Evolutionary conservation across 2,113 vertebrate species (phyloP).

Genomic region (Datnioides undecimradiatus): DNA sequence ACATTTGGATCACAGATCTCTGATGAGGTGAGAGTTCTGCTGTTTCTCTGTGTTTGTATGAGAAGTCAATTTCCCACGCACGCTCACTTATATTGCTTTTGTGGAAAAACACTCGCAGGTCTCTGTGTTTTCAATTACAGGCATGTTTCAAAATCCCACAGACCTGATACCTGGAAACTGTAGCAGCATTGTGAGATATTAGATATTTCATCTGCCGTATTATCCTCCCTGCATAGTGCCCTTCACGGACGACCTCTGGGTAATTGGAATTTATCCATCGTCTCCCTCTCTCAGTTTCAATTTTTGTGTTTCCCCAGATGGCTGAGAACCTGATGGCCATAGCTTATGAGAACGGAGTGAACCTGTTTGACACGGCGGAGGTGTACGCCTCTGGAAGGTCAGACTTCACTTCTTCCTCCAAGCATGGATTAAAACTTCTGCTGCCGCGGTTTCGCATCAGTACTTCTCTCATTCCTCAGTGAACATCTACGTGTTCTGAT

Average conservation of each 20-base stretch:
- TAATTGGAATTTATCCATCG: constrained; percentile 42
- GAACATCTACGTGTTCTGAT: neutral
- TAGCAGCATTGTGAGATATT: constrained; percentile 2
- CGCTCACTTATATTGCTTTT: constrained; percentile 1
- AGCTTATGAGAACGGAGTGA: constrained; percentile 96
- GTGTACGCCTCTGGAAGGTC: constrained; percentile 98
- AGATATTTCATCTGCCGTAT: constrained; percentile 15
- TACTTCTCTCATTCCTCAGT: too few species aligned
- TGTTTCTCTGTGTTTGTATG: constrained; percentile 15
- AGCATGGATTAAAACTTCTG: constrained; percentile 19
- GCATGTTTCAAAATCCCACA: constrained; percentile 29
- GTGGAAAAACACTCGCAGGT: constrained; percentile 11
- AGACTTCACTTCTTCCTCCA: constrained; percentile 49
- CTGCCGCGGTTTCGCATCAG: too few species aligned
- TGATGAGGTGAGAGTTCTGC: constrained; percentile 87
- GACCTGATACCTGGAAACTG: constrained; percentile 4
- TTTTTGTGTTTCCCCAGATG: constrained; percentile 85
- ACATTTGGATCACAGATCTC: constrained; percentile 95
- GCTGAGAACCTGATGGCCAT: constrained; percentile 97
- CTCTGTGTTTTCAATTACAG: constrained; percentile 18
- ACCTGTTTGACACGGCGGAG: constrained; percentile 97
- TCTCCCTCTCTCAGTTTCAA: constrained; percentile 42
- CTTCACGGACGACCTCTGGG: constrained; percentile 37
- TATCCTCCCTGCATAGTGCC: constrained; percentile 18
- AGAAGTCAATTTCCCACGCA: neutral